phyloP scores from a whole-genome alignment of 2,888 invertebrate species.

The Seira ritae region DNA sequence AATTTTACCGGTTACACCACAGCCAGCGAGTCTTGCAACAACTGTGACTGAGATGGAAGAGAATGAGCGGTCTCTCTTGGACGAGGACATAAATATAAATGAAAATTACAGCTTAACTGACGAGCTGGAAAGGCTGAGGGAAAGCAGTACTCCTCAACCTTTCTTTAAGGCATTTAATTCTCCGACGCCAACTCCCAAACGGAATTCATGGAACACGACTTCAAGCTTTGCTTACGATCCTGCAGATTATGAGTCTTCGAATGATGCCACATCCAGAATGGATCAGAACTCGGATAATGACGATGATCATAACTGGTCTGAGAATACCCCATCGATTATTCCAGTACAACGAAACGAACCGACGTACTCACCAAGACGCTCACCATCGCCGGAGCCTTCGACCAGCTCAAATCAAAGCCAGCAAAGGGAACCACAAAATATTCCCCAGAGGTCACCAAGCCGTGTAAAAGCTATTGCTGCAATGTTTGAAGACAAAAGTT shows the following conservation, averaged over 20 bases:
- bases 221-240: slow-evolving; percentile 46
- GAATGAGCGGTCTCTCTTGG: slow-evolving; percentile 10
- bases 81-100: slow-evolving; percentile 20
- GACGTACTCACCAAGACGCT: no score
- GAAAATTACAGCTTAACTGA: slow-evolving; percentile 26
- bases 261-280: no score
- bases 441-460: slow-evolving; percentile 1
- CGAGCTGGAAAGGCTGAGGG: slow-evolving; percentile 7
- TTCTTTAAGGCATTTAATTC: slow-evolving; percentile 41
- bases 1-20: slow-evolving; percentile 44
- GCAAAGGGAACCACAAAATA: no score
- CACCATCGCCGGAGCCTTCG: neutral
- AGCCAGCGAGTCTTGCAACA: slow-evolving; percentile 42
- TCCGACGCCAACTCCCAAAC: slow-evolving; percentile 28
- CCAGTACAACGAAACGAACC: no score
- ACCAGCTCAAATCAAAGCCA: slow-evolving; percentile 8
- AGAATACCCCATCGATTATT: slow-evolving; percentile 43
- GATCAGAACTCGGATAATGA: slow-evolving; percentile 6
- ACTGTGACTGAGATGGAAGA: slow-evolving; percentile 28
- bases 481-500: slow-evolving; percentile 31
- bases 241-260: no score
- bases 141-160: slow-evolving; percentile 16
- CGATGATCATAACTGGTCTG: slow-evolving; percentile 34
- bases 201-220: slow-evolving; percentile 53
- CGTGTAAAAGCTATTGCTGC: slow-evolving; percentile 35